Evolutionary conservation across 1,140 invertebrate species (phyloP), one percentile per base, ranked within the genome.

Genomic region (Drosophila ercepeae): DNA sequence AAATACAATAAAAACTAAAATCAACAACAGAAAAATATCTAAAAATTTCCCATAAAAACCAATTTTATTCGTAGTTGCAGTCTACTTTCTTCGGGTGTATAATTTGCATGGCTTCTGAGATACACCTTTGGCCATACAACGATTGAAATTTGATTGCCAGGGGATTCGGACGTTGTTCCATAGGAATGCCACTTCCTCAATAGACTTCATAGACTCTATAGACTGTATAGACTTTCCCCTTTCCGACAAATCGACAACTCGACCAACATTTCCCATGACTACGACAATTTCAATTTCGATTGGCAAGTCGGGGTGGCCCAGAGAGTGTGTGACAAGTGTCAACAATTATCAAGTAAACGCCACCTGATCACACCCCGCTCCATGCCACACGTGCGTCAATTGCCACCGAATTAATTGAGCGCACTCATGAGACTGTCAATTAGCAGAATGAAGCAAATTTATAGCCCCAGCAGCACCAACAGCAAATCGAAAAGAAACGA

Each of bases 341-440:
- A 67, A 67, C 81, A 81, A 88, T 86, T 88, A 86, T 86, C 81
- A 86, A 86, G 81, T 86, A 86, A 88, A 86, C 82, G 81, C 82
- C 81, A 86, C 82, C 81, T 69, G 75, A 41, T 64, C 70, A 42
- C 34, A 16, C 21, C 39, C 27, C 27, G 16, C 19, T 23, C 25
- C 53, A 45, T 27, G 61, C 51, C 71, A 19, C 70, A 79, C 67
- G 81, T 86, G 82, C 81, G 76, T 73, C 81, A 86, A 88, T 86
- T 86, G 82, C 42, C 72, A 70, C 48, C 63, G 49, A 77, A 86
- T 86, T 86, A 86, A 86, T 86, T 88, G 82, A 77, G 82, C 68
- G 55, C 65, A 63, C 82, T 86, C 81, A 86, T 81, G 81, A 77
- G 81, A 81, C 81, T 86, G 73, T 71, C 81, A 86, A 86, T 81